These are phyloP conservation scores for Drosophila takahashii DNA, from an alignment of 1,140 invertebrate species.

Conservation along the genomic window DNA sequence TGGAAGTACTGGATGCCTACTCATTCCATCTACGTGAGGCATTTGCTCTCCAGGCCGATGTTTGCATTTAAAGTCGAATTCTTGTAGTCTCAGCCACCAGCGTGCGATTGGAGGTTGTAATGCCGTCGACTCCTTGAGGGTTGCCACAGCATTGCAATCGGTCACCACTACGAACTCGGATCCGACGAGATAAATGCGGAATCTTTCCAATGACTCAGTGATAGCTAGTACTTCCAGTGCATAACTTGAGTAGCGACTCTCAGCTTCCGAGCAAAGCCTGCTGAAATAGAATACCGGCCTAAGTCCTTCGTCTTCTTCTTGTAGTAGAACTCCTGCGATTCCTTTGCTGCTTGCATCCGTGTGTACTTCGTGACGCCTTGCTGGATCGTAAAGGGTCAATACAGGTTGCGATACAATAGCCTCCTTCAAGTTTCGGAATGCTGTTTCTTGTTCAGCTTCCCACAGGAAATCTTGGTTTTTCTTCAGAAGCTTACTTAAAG, in stretches of 20 bases:
- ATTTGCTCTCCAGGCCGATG: neutral
- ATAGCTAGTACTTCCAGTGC: neutral
- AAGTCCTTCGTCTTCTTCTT: neutral
- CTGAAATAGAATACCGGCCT: neutral
- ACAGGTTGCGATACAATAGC: neutral
- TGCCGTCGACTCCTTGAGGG: neutral
- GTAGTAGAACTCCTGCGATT: neutral
- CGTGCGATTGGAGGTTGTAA: neutral
- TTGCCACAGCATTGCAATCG: neutral
- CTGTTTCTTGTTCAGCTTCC: neutral
- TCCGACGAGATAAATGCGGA: neutral
- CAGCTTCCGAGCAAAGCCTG: neutral
- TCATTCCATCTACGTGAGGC: neutral
- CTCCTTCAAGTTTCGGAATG: neutral
- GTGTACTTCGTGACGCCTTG: neutral
- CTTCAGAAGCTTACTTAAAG: neutral
- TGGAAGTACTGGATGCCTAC: neutral
- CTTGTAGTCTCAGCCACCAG: neutral
- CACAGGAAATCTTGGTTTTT: neutral
- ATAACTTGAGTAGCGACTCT: neutral
- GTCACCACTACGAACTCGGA: neutral
- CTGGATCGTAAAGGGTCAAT: neutral
- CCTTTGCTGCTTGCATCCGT: constrained; percentile 1
- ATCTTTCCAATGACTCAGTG: neutral
- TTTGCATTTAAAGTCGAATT: neutral